Percentiles rank a stretch among this genome's conserved stretches.
Evolutionary conservation across 1,140 invertebrate species (phyloP).

Genomic region (Xylocopa sonorina): DNA sequence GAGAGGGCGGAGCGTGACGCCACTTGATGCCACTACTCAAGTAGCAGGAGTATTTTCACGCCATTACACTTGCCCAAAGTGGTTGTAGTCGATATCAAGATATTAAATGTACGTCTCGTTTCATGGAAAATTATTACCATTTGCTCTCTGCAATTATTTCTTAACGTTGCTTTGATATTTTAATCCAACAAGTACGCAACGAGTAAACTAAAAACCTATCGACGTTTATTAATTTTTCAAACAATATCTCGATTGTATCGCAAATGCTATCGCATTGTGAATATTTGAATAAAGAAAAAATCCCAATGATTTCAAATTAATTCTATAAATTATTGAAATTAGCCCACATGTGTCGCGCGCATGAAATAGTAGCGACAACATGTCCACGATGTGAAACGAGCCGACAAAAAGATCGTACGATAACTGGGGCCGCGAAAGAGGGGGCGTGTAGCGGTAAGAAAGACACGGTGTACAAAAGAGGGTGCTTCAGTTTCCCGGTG

Average conservation of each 20-base stretch:
- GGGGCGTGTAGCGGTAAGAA: slow-evolving; percentile 5
- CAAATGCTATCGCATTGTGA: too few relatives aligned
- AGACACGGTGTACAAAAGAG: slow-evolving; percentile 62
- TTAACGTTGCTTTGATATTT: not conserved
- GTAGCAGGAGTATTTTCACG: slow-evolving; percentile 62
- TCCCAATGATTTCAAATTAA: too few relatives aligned
- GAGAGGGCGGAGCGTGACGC: slow-evolving; percentile 73
- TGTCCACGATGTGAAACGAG: slow-evolving; percentile 6
- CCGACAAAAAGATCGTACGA: slow-evolving; percentile 37
- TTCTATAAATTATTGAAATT: too few relatives aligned
- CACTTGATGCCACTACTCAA: slow-evolving; percentile 58
- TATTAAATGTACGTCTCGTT: not conserved
- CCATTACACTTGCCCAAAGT: slow-evolving; percentile 37
- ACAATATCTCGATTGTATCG: too few relatives aligned
- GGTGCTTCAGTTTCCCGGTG: slow-evolving; percentile 58
- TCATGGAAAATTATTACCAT: not conserved
- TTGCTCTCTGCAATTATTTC: not conserved
- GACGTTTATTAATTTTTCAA: too few relatives aligned
- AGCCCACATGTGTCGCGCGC: too few relatives aligned
- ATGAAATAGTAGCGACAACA: not conserved
- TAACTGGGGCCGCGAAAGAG: slow-evolving; percentile 26
- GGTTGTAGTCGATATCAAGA: not conserved
- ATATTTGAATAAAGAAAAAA: too few relatives aligned
- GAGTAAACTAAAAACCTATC: too few relatives aligned
- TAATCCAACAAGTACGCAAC: not conserved